Conservation (phyloP, 2,888 invertebrate species). For the Scaptomyza flava region DNA sequence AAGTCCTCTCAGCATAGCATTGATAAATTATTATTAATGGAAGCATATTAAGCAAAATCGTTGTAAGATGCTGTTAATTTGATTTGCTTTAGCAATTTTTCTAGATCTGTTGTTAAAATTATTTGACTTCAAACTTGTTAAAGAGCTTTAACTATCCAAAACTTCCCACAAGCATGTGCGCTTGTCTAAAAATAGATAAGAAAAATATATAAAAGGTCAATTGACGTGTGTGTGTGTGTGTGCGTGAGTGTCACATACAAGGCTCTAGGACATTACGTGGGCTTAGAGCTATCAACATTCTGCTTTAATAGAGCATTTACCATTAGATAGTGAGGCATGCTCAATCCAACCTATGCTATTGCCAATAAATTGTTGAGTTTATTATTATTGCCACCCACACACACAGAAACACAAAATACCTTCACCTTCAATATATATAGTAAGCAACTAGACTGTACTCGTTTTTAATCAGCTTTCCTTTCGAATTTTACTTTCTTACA, state of each 20-base stretch:
- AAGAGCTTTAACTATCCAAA: too few species aligned
- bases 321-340: constrained; percentile 64
- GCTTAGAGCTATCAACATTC: constrained; percentile 44
- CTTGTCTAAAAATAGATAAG: too few species aligned
- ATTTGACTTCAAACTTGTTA: too few species aligned
- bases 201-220: constrained; percentile 13
- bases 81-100: too few species aligned
- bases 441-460: constrained; percentile 16
- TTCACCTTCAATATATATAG: not conserved
- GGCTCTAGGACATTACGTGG: constrained; percentile 22
- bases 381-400: constrained; percentile 34
- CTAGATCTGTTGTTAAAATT: too few species aligned
- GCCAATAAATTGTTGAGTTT: constrained; percentile 65
- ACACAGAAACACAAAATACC: constrained; percentile 12
- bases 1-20: not conserved
- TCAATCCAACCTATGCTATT: constrained; percentile 47
- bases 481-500: constrained; percentile 63
- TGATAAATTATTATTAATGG: constrained; percentile 5
- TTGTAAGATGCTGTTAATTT: too few species aligned
- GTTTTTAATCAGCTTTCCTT: constrained; percentile 70
- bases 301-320: constrained; percentile 58
- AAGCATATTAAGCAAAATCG: not conserved
- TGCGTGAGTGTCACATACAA: not conserved
- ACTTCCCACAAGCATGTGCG: not conserved
- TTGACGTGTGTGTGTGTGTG: not conserved